A percentile compares a stretch with the other conserved stretches of the same genome.
Conservation (phyloP, 1,140 invertebrate genomes). For the Neuroterus valhalla region DNA sequence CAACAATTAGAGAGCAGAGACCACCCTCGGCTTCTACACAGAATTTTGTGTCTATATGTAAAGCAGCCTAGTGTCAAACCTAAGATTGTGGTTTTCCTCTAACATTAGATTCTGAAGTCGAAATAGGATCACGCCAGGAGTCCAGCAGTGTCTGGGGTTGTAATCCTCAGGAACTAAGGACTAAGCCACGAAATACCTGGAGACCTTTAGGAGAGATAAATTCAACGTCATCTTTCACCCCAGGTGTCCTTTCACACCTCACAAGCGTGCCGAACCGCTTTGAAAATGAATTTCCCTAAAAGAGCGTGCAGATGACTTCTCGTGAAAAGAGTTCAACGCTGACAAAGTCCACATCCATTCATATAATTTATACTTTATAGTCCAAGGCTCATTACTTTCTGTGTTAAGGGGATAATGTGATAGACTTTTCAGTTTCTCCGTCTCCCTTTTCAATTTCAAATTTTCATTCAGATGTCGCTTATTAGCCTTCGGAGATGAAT, state of each 20-base stretch:
- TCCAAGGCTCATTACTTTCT: neutral
- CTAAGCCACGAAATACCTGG: slow-evolving; percentile 28
- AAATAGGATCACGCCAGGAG: slow-evolving; percentile 36
- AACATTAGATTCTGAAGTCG: slow-evolving; percentile 30
- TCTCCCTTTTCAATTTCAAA: slow-evolving; percentile 9
- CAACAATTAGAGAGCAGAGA: slow-evolving; percentile 6
- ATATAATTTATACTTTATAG: neutral
- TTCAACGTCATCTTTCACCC: slow-evolving; percentile 17
- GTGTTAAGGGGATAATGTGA: neutral
- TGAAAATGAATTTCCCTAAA: slow-evolving; percentile 22
- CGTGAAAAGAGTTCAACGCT: slow-evolving; percentile 3
- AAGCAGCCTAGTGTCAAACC: slow-evolving; percentile 8
- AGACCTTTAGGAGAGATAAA: slow-evolving; percentile 33
- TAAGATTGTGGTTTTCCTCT: slow-evolving; percentile 38
- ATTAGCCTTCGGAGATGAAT: too few relatives aligned
- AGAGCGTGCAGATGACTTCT: slow-evolving; percentile 11
- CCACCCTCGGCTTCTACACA: neutral
- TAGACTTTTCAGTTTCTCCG: neutral
- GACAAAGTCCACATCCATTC: slow-evolving; percentile 9
- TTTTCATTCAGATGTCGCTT: neutral
- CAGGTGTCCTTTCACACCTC: slow-evolving; percentile 21
- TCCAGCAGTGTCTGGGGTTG: slow-evolving; percentile 34
- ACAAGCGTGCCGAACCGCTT: slow-evolving; percentile 23
- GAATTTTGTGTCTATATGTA: slow-evolving; percentile 13
- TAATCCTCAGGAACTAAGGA: slow-evolving; percentile 39